These are phyloP conservation scores for Drosophila dunni DNA, from an alignment of 1,140 invertebrate species.

Conservation along the genomic window DNA sequence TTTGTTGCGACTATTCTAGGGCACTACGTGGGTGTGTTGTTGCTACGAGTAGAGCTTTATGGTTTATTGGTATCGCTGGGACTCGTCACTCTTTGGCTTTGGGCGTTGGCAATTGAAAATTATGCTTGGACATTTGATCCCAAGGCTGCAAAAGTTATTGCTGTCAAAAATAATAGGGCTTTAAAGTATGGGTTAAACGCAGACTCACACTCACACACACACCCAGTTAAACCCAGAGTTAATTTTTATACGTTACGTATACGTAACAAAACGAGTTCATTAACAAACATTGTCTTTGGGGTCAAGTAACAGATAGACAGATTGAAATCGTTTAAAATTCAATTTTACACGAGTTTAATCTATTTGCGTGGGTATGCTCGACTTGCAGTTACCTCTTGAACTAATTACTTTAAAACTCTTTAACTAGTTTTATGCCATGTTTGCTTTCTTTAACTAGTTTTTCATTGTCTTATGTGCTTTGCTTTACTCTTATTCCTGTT, in stretches of 20 bases:
- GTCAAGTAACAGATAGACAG: too few species aligned
- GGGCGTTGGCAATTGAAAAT: slow-evolving; percentile 34
- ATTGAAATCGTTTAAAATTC: too few species aligned
- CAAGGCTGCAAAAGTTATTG: slow-evolving; percentile 16
- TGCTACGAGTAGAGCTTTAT: background rate
- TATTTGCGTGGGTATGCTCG: background rate
- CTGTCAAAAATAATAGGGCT: background rate
- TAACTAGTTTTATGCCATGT: too few species aligned
- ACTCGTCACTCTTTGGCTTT: background rate
- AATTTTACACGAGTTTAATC: too few species aligned
- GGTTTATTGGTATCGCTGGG: background rate
- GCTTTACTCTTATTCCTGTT: background rate
- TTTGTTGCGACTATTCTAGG: background rate
- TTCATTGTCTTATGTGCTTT: background rate
- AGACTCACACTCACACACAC: background rate
- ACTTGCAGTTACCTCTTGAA: background rate
- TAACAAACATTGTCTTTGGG: too few species aligned
- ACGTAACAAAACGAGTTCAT: too few species aligned
- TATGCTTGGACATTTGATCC: slow-evolving; percentile 29
- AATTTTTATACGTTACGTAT: too few species aligned
- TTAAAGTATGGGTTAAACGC: background rate
- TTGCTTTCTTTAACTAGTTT: background rate
- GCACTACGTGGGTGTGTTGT: background rate
- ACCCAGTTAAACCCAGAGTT: background rate
- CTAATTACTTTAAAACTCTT: too few species aligned